Evolutionary conservation across 2,797 vertebrate species (phyloP).

Genomic region (Astyanax mexicanus): DNA sequence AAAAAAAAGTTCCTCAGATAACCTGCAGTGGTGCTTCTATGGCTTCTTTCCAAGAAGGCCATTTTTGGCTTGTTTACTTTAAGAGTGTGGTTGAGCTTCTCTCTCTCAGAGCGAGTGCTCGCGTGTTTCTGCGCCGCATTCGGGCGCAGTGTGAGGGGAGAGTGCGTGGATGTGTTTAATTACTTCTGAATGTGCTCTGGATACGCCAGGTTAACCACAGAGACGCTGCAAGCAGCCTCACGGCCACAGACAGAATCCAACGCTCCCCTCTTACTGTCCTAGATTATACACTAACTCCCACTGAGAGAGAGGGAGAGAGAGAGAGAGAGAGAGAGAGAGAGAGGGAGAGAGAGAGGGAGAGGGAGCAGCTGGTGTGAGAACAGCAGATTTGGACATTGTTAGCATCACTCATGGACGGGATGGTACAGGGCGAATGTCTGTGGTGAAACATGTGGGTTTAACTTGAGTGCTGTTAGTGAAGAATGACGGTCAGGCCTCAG

Average conservation of each 20-base stretch:
- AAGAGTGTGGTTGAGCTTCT: slow-evolving; percentile 45
- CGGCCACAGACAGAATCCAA: slow-evolving; percentile 52
- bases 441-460: slow-evolving; percentile 16
- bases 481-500: background rate
- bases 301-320: too few relatives aligned
- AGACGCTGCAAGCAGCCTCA: slow-evolving; percentile 54
- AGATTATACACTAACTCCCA: slow-evolving; percentile 43
- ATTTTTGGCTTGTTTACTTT: background rate
- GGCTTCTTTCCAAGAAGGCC: background rate
- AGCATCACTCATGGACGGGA: slow-evolving; percentile 16
- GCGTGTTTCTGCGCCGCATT: slow-evolving; percentile 58
- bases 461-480: slow-evolving; percentile 6
- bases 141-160: slow-evolving; percentile 51
- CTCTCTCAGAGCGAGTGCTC: slow-evolving; percentile 59
- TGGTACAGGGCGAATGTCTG: slow-evolving; percentile 23
- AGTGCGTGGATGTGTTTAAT: slow-evolving; percentile 79
- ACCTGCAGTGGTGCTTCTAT: background rate
- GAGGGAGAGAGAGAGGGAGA: slow-evolving; percentile 18
- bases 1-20: background rate
- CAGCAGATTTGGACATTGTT: slow-evolving; percentile 29
- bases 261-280: slow-evolving; percentile 41
- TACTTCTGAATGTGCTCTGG: slow-evolving; percentile 73
- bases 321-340: slow-evolving; percentile 32
- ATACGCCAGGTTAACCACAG: slow-evolving; percentile 72
- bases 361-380: background rate